These are phyloP conservation scores for Hippocampus barbouri DNA, from an alignment of 2,113 vertebrate genomes.

Conservation along the genomic window DNA sequence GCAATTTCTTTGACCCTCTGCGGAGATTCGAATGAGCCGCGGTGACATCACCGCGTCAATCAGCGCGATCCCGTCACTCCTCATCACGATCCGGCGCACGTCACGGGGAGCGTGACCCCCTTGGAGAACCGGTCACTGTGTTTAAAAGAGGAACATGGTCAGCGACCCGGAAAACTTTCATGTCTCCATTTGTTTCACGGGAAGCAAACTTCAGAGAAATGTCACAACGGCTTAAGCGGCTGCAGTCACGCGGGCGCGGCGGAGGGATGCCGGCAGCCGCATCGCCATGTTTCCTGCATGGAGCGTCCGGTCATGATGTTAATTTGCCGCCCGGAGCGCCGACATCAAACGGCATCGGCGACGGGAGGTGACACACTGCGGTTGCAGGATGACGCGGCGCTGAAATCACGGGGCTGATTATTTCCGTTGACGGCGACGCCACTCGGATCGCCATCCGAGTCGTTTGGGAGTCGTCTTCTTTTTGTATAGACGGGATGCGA, in stretches of 20 bases:
- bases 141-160: slow-evolving; percentile 17
- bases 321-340: slow-evolving; percentile 23
- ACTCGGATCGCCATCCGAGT: neutral
- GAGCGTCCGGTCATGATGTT: slow-evolving; percentile 24
- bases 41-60: slow-evolving; percentile 13
- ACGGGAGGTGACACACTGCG: slow-evolving; percentile 11
- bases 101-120: slow-evolving; percentile 21
- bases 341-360: slow-evolving; percentile 29
- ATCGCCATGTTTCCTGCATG: slow-evolving; percentile 11
- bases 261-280: slow-evolving; percentile 16
- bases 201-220: slow-evolving; percentile 38
- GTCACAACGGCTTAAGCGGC: slow-evolving; percentile 39
- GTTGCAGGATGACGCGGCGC: slow-evolving; percentile 27
- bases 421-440: slow-evolving; percentile 4
- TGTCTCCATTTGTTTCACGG: slow-evolving; percentile 18
- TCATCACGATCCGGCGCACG: slow-evolving; percentile 19
- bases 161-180: slow-evolving; percentile 44
- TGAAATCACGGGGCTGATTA: slow-evolving; percentile 31
- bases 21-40: neutral
- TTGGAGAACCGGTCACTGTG: slow-evolving; percentile 5
- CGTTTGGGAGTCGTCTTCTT: neutral
- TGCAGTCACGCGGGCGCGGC: slow-evolving; percentile 1
- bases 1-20: slow-evolving; percentile 1
- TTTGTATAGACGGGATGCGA: neutral
- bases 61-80: slow-evolving; percentile 20